A percentile compares a stretch with the other conserved stretches of the same genome.
These are phyloP conservation scores for Bufo bufo DNA, from an alignment of 2,113 vertebrate species.

Conservation along the genomic window DNA sequence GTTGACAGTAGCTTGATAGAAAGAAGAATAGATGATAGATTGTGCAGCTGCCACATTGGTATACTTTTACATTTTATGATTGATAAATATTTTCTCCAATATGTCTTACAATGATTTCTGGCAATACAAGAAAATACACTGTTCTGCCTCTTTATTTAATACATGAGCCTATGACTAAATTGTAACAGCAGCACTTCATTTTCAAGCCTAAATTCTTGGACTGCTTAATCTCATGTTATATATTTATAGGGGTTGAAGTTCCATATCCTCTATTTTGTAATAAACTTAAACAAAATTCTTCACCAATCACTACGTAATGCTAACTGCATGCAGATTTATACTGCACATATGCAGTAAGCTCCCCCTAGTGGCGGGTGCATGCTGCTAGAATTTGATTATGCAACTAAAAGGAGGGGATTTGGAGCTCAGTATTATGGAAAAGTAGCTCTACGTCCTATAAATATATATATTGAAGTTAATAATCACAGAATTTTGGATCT, in stretches of 20 bases:
- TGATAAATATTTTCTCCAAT: neutral
- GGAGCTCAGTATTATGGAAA: no score
- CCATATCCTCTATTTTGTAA: neutral
- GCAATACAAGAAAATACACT: neutral
- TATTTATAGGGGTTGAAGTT: neutral
- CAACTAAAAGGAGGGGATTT: no score
- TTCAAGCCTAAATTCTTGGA: neutral
- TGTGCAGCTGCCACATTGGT: slow-evolving; percentile 1
- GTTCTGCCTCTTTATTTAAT: neutral
- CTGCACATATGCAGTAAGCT: neutral
- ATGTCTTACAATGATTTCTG: neutral
- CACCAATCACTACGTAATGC: neutral
- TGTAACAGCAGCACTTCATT: neutral
- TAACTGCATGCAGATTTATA: neutral
- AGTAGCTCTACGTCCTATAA: no score
- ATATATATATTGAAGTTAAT: no score
- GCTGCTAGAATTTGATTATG: no score
- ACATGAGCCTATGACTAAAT: neutral
- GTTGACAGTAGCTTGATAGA: slow-evolving; percentile 6
- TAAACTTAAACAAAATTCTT: neutral
- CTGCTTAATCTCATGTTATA: neutral
- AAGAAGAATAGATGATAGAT: neutral
- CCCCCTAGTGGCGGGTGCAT: neutral
- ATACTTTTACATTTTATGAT: neutral
- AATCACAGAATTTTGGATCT: no score